Evolutionary conservation across 2,888 invertebrate genomes (phyloP).

Genomic region (Sussaba pulchella): DNA sequence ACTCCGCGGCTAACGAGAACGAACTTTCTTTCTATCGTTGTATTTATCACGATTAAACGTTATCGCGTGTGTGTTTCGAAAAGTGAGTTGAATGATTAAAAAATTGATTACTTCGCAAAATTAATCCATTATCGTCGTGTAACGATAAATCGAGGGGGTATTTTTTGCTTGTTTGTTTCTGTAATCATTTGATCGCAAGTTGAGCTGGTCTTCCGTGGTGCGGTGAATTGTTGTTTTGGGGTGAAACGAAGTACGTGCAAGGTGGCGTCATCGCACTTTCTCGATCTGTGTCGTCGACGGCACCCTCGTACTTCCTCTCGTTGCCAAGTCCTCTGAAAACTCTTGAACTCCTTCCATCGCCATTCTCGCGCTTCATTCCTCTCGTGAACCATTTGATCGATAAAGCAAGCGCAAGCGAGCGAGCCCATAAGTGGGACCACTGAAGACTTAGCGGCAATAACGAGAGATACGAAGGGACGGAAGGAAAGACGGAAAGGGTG

Average conservation of each 20-base stretch:
- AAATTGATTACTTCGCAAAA: neutral
- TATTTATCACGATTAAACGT: neutral
- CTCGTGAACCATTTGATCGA: slow-evolving; percentile 64
- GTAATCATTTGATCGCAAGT: neutral
- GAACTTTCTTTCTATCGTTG: neutral
- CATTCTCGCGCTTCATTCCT: slow-evolving; percentile 2
- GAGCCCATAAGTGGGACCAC: slow-evolving; percentile 63
- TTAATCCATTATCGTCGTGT: neutral
- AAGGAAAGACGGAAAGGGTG: neutral
- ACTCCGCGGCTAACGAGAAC: slow-evolving; percentile 35
- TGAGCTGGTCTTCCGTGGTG: neutral
- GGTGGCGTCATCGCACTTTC: neutral
- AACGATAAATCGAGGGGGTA: neutral
- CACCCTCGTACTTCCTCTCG: slow-evolving; percentile 22
- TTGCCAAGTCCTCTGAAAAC: slow-evolving; percentile 60
- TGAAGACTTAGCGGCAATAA: slow-evolving; percentile 65
- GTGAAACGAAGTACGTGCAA: neutral
- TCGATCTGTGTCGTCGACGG: slow-evolving; percentile 31
- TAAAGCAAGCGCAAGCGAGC: slow-evolving; percentile 59
- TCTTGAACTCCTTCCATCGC: slow-evolving; percentile 54
- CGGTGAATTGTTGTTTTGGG: neutral
- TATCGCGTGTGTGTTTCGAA: neutral
- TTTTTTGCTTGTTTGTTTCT: neutral
- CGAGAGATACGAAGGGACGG: slow-evolving; percentile 58
- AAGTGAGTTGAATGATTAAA: neutral